Evolutionary conservation across 2,888 invertebrate species (phyloP), one percentile per base, ranked within the genome.

Genomic region (Heteropelma amictum): DNA sequence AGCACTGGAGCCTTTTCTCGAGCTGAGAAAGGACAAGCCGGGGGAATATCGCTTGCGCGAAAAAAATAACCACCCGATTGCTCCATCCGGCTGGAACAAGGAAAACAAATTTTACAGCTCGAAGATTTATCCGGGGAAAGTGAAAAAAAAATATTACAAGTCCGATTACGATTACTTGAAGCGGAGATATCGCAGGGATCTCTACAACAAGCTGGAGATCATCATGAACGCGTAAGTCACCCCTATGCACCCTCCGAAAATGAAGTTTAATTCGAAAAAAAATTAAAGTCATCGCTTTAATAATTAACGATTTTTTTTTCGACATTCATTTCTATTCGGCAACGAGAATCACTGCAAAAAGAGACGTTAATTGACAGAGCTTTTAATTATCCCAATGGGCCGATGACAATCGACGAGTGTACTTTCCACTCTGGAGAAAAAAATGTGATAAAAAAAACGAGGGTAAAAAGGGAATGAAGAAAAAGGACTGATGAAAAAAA

Each of bases 211-310:
- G 83, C 82, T 95, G 63, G 95, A 95, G 84, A 85, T 91, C 3
- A 91, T 94, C 73, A 91, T 95, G 86, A 91, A 94, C 81, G 93
- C 93, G 95, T 95, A 87, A 91, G 92, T 90, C n/a, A n/a, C n/a
- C n/a, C n/a, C n/a, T n/a, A n/a, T n/a, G n/a, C n/a, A n/a, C n/a
- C n/a, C n/a, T n/a, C n/a, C n/a, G n/a, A n/a, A n/a, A n/a, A n/a
- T n/a, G n/a, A n/a, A n/a, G n/a, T n/a, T n/a, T n/a, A n/a, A n/a
- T n/a, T n/a, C 0, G 2, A 19, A 45, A 21, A 38, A 12, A 12
- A 12, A 12, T 23, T 42, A 4, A 4, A 17, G 23, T 45, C 10
- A 14, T 26, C 26, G 2, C 1, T 26, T 21, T 49, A 23, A 23
- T 12, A n/a, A 49, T 26, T n/a, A 42, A 19, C 17, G 19, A 19